phyloP scores from a whole-genome alignment of 2,797 vertebrate genomes.

The Crax fasciolata region DNA sequence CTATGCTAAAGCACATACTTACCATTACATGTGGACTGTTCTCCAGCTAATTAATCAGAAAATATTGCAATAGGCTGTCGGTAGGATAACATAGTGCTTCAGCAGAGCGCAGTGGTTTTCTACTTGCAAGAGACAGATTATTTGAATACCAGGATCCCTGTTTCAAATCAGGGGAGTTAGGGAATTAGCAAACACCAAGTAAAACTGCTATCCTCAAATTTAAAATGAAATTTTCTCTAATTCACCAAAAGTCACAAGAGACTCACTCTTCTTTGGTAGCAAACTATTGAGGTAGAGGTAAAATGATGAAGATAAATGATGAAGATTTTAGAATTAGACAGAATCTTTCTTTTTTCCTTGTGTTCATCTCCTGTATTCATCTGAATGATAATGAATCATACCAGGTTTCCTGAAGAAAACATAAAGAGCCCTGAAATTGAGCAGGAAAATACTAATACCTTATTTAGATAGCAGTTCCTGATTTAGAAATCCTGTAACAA shows the following conservation, averaged over 20 bases:
- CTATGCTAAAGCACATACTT: not conserved
- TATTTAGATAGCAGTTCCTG: not conserved
- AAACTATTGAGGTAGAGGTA: not conserved
- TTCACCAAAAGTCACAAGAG: not conserved
- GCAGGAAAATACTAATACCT: not conserved
- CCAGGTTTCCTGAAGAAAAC: not conserved
- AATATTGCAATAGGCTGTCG: not conserved
- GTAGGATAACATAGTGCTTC: not conserved
- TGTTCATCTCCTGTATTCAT: not conserved
- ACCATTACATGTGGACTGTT: not conserved
- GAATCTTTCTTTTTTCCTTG: not conserved
- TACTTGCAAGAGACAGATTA: not conserved
- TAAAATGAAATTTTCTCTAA: not conserved
- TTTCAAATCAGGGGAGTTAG: not conserved
- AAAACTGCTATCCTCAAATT: not conserved
- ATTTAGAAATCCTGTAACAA: conserved; percentile 17
- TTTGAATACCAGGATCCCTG: not conserved
- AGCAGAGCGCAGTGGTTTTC: not conserved
- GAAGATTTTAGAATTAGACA: not conserved
- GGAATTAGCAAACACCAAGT: not conserved
- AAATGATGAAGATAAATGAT: not conserved
- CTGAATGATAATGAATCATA: not conserved
- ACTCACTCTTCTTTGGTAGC: not conserved
- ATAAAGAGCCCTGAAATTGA: not conserved
- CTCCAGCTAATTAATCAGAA: not conserved